These are phyloP conservation scores for Cyrtodaria siliqua DNA, from an alignment of 2,888 invertebrate species.

Conservation along the genomic window DNA sequence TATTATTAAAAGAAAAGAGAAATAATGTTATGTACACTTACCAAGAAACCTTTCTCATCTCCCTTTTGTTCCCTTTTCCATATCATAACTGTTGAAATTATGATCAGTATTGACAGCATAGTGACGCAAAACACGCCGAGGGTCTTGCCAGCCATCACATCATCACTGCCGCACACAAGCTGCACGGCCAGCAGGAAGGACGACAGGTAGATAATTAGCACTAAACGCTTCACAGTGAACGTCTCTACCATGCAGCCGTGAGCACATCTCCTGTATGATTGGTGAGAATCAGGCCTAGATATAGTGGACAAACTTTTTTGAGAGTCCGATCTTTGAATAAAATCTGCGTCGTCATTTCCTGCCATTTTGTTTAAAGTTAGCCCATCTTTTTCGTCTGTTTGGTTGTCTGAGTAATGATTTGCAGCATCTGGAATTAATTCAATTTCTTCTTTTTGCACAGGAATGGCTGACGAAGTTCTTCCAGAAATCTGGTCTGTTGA, in stretches of 20 bases:
- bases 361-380: neutral
- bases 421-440: conserved; percentile 25
- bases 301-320: neutral
- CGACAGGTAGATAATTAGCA: conserved; percentile 25
- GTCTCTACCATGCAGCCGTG: neutral
- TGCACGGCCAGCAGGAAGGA: conserved; percentile 33
- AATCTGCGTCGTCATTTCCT: conserved; percentile 20
- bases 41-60: conserved; percentile 44
- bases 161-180: conserved; percentile 18
- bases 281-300: neutral
- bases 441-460: neutral
- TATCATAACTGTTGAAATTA: conserved; percentile 48
- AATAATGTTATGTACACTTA: conserved; percentile 34
- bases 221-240: conserved; percentile 28
- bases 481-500: neutral
- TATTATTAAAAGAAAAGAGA: too few species aligned
- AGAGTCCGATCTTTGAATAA: neutral
- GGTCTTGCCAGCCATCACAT: conserved; percentile 15
- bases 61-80: conserved; percentile 46
- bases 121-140: conserved; percentile 13
- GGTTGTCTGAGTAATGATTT: neutral
- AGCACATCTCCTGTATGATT: neutral
- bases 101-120: conserved; percentile 27
- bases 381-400: conserved; percentile 6
- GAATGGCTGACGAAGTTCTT: neutral